A percentile compares a stretch with the other conserved stretches of the same genome.
These are phyloP conservation scores for Entelurus aequoreus DNA, from an alignment of 2,113 vertebrate genomes.

Conservation along the genomic window DNA sequence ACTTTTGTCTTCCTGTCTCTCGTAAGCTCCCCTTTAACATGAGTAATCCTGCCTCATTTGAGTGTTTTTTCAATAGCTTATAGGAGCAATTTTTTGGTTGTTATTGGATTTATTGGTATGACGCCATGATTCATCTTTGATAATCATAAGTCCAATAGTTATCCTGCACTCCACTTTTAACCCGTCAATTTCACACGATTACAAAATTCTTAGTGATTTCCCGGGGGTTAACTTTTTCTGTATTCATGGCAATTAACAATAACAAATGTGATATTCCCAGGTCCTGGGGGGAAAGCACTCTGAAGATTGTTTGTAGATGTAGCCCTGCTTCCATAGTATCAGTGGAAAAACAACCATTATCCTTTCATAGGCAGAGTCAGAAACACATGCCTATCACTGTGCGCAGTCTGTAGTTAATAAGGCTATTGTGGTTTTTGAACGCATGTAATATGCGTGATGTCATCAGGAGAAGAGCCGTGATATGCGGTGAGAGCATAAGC, in stretches of 20 bases:
- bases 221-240: background rate
- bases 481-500: constrained; percentile 28
- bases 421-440: constrained; percentile 38
- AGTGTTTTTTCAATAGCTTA: too few relatives aligned
- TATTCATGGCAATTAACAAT: constrained; percentile 18
- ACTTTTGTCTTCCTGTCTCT: too few relatives aligned
- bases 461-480: constrained; percentile 45
- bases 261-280: constrained; percentile 53
- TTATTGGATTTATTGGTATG: too few relatives aligned
- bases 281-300: constrained; percentile 35
- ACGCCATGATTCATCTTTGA: too few relatives aligned
- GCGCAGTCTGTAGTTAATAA: constrained; percentile 50
- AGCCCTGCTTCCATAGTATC: constrained; percentile 55
- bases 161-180: too few relatives aligned
- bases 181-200: too few relatives aligned
- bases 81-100: too few relatives aligned
- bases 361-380: constrained; percentile 49
- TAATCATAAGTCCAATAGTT: too few relatives aligned
- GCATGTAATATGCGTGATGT: constrained; percentile 60
- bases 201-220: too few relatives aligned
- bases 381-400: constrained; percentile 62
- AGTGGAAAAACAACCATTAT: constrained; percentile 59
- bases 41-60: too few relatives aligned
- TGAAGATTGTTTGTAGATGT: constrained; percentile 56
- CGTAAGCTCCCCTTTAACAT: too few relatives aligned